phyloP scores from a whole-genome alignment of 35 echinoderm and acorn worm genomes.

The Eucidaris tribuloides region DNA sequence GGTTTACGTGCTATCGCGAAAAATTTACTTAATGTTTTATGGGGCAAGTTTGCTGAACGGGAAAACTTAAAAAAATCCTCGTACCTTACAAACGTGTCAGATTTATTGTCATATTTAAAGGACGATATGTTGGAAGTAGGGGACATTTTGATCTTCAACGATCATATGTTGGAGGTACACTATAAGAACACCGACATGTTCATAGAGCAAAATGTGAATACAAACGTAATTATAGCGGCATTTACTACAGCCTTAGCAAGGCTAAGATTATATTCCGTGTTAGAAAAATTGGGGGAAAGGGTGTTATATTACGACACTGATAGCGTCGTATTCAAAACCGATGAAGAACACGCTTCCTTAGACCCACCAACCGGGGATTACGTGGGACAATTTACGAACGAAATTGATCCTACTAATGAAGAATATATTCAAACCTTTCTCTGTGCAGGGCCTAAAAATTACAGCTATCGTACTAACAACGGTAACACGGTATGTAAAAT shows the following conservation, averaged over 20 bases:
- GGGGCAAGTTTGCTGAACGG: background rate
- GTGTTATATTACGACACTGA: slow-evolving; percentile 57
- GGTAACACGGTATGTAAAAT: slow-evolving; percentile 57
- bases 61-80: background rate
- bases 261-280: slow-evolving; percentile 48
- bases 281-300: slow-evolving; percentile 8
- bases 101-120: background rate
- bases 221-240: background rate
- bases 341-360: background rate
- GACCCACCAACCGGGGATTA: slow-evolving; percentile 12
- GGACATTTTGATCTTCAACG: background rate
- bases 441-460: slow-evolving; percentile 67
- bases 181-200: background rate
- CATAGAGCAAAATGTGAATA: background rate
- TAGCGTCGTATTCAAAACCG: slow-evolving; percentile 12
- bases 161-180: background rate
- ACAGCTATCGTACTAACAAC: slow-evolving; percentile 43
- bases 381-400: slow-evolving; percentile 40
- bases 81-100: background rate
- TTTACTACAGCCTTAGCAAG: slow-evolving; percentile 3
- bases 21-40: background rate
- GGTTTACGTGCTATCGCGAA: slow-evolving; percentile 63
- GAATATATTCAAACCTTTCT: slow-evolving; percentile 40
- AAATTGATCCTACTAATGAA: slow-evolving; percentile 9
- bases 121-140: background rate